Evolutionary conservation across 2,888 invertebrate species (phyloP), one percentile per base, ranked within the genome.

Genomic region (Ochlodes sylvanus): DNA sequence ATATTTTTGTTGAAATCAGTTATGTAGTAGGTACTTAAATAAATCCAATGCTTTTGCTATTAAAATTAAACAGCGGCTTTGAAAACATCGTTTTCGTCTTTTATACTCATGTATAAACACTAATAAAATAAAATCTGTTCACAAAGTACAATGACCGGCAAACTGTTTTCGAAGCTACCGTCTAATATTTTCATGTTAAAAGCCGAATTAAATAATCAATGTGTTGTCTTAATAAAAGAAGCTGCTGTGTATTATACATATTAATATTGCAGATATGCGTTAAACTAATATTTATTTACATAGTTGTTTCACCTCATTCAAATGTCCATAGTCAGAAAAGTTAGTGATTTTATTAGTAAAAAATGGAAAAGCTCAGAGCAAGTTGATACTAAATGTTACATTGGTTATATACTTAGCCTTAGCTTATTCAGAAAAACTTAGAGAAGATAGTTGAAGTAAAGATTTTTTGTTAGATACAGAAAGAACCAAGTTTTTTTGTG

Each of bases 161-260:
- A 9, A 12, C 1, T 32, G 12, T 12, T 41, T 58, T 65, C 52
- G 54, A 55, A 54, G 54, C 61, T n/a, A 21, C 21, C 6, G 21
- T 61, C 61, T 55, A 61, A 67, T 32, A 47, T 44, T 15, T 55
- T 44, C 9, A 10, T 52, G 12, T 34, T 55, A 44, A 55, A 27
- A 60, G 61, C 61, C 19, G 44, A 61, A 60, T 61, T 61, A 55
- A 15, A 15, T 27, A 62, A 67, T 38, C 21, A 27, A 47, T 50
- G 38, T 68, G n/a, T 44, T 61, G 44, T 47, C 57, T 70, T 68
- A 67, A 50, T 27, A 10, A 55, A 55, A 60, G 56, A 75, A 72
- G 73, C 74, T 27, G 54, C 32, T 44, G 74, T 78, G 77, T 77
- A 75, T 78, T 64, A 74, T 76, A 77, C 74, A 78, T 68, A 71